Evolutionary conservation across 1,140 invertebrate genomes (phyloP).

Genomic region (Ips typographus): DNA sequence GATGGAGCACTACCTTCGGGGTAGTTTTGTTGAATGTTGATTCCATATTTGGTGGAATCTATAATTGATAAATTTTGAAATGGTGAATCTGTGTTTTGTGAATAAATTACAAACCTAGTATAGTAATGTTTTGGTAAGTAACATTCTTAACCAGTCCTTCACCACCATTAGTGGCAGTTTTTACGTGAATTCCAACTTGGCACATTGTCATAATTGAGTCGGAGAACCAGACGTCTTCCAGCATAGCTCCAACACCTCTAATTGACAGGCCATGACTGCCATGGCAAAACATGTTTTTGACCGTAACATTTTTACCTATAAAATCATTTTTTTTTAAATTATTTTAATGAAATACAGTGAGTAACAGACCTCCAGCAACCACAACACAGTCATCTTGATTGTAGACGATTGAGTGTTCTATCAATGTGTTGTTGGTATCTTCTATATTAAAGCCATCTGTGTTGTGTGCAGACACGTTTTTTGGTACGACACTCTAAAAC

Average conservation of each 20-base stretch:
- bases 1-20: not conserved
- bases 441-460: slow-evolving; percentile 30
- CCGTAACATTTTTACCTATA: slow-evolving; percentile 20
- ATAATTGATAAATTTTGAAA: not conserved
- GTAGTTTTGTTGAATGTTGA: slow-evolving; percentile 22
- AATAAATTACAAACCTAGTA: slow-evolving; percentile 7
- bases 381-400: slow-evolving; percentile 35
- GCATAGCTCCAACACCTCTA: not conserved
- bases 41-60: slow-evolving; percentile 14
- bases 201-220: slow-evolving; percentile 19
- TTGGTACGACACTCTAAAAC: slow-evolving; percentile 3
- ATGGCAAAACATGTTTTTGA: slow-evolving; percentile 27
- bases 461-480: slow-evolving; percentile 17
- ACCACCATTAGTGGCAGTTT: slow-evolving; percentile 10
- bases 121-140: slow-evolving; percentile 27
- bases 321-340: not conserved
- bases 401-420: slow-evolving; percentile 16
- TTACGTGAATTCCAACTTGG: slow-evolving; percentile 28
- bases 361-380: slow-evolving; percentile 7
- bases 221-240: slow-evolving; percentile 13
- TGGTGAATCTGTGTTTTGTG: not conserved
- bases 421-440: slow-evolving; percentile 7
- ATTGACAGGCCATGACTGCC: slow-evolving; percentile 21
- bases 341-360: too few species aligned
- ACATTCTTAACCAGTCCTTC: slow-evolving; percentile 25